A percentile compares a stretch with the other conserved stretches of the same genome.
These are phyloP conservation scores for Philypnodon macrostomus DNA, from an alignment of 2,797 vertebrate species.

Conservation along the genomic window DNA sequence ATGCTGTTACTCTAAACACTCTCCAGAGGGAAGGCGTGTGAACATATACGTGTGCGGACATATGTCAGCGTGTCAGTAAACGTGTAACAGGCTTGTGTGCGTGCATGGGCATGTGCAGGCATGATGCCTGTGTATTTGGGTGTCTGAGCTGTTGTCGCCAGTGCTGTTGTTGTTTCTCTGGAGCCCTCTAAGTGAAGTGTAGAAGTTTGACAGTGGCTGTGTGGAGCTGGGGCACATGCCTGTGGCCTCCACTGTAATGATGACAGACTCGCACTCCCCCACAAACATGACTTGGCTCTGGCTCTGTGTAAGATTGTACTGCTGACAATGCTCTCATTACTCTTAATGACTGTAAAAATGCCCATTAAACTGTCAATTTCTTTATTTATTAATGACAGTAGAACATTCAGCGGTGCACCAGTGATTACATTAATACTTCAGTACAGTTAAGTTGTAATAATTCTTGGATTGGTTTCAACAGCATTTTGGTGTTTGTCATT, in stretches of 20 bases:
- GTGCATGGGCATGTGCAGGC: slow-evolving; percentile 36
- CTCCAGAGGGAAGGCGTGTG: slow-evolving; percentile 31
- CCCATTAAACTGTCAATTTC: slow-evolving; percentile 58
- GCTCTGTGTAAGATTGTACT: slow-evolving; percentile 57
- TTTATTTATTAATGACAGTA: too few relatives aligned
- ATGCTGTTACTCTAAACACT: slow-evolving; percentile 31
- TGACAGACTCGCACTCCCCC: slow-evolving; percentile 73
- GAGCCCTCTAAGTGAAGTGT: slow-evolving; percentile 38
- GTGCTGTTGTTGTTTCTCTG: slow-evolving; percentile 38
- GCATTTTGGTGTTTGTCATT: too few relatives aligned
- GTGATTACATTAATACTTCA: too few relatives aligned
- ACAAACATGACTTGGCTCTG: slow-evolving; percentile 74
- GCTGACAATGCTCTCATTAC: slow-evolving; percentile 70
- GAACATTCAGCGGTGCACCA: too few relatives aligned
- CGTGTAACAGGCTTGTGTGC: slow-evolving; percentile 26
- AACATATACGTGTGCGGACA: slow-evolving; percentile 22
- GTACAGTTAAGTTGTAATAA: too few relatives aligned
- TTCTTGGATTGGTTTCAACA: too few relatives aligned
- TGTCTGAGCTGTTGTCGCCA: slow-evolving; percentile 12
- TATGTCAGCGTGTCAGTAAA: slow-evolving; percentile 31
- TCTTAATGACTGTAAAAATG: slow-evolving; percentile 61
- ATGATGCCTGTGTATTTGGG: slow-evolving; percentile 17
- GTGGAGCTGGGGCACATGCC: slow-evolving; percentile 69
- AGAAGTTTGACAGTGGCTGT: slow-evolving; percentile 30
- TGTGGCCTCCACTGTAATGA: slow-evolving; percentile 78